Conservation (phyloP, 2,113 vertebrate species). For the Eurystomus gularis region DNA sequence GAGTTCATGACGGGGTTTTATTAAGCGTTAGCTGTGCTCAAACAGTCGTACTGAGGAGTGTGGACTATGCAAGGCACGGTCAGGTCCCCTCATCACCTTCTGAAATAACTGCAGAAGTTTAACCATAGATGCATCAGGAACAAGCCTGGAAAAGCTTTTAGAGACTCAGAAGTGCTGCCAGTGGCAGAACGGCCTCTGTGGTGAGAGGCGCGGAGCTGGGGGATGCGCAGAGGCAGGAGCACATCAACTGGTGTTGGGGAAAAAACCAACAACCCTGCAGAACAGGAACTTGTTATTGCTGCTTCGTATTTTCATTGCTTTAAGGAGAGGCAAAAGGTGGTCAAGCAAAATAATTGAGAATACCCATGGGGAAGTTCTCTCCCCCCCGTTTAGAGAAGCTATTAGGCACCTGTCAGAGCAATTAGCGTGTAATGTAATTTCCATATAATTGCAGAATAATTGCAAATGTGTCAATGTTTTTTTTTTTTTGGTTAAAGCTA, state of each 20-base stretch:
- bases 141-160: background rate
- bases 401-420: conserved; percentile 57
- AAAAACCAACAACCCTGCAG: background rate
- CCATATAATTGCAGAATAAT: conserved; percentile 54
- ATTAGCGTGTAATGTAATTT: conserved; percentile 30
- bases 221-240: background rate
- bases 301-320: accelerated
- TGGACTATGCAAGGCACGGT: accelerated
- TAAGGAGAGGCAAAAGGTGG: background rate
- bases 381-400: background rate
- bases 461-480: background rate
- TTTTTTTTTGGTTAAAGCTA: background rate
- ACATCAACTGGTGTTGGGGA: accelerated
- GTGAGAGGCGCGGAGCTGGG: accelerated
- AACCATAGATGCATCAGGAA: accelerated
- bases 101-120: background rate
- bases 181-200: background rate
- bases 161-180: accelerated
- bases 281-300: background rate
- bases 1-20: background rate
- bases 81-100: background rate
- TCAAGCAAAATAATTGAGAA: background rate
- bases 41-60: accelerated
- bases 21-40: background rate
- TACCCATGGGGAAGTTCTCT: background rate